phyloP scores from a whole-genome alignment of 2,113 vertebrate species.

The Urocitellus parryii region DNA sequence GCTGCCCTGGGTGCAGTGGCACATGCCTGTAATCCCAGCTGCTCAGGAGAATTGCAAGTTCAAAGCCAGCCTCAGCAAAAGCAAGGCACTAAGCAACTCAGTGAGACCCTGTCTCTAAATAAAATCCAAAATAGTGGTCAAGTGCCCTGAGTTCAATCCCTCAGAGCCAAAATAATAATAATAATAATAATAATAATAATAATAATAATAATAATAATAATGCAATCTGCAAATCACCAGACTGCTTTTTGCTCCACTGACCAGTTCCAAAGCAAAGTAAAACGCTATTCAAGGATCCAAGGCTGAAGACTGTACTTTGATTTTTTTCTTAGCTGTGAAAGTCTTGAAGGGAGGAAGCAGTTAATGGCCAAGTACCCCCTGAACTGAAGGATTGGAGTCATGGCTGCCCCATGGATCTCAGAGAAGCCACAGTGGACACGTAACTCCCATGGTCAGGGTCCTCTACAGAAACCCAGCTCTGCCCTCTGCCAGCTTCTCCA shows the following conservation, averaged over 20 bases:
- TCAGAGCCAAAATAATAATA: too few relatives aligned
- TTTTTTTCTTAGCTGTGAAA: neutral
- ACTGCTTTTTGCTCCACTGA: neutral
- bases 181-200: too few relatives aligned
- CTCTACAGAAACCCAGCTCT: neutral
- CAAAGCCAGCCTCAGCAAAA: too few relatives aligned
- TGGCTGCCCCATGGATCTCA: neutral
- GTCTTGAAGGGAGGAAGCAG: neutral
- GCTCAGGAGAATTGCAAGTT: too few relatives aligned
- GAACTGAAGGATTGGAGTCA: neutral
- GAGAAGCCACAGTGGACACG: too few relatives aligned
- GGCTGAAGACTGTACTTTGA: neutral
- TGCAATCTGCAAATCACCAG: neutral
- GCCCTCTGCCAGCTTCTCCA: neutral
- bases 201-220: neutral
- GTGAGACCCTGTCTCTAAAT: too few relatives aligned
- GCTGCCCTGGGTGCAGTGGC: neutral
- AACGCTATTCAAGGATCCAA: neutral
- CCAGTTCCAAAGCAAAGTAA: neutral
- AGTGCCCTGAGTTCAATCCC: too few relatives aligned
- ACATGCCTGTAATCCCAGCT: too few relatives aligned
- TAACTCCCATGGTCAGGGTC: neutral
- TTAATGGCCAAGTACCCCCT: neutral
- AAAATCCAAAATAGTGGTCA: too few relatives aligned
- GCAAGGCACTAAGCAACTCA: too few relatives aligned